Base-by-base conservation (phyloP, 1,140 invertebrate species). In the Drosophila sucinea region DNA sequence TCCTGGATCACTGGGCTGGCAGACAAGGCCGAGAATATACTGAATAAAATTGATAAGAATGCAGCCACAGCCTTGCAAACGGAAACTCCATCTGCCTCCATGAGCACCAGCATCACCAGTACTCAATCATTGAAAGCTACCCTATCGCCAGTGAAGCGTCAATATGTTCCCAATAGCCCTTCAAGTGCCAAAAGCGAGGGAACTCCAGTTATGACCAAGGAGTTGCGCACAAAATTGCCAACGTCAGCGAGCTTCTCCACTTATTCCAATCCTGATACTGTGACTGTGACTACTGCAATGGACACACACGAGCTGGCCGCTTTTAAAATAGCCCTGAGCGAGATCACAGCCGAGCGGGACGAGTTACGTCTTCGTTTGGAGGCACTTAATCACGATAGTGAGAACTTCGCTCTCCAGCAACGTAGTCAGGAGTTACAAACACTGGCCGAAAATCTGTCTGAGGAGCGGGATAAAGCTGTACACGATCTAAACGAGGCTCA, bases 31-130 rank as follows among this genome's bases (percentile, higher is more conserved):
- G 97, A 97, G 92, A 94, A 96, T 91, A 94, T 97, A 38, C 91
- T 98, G 7, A 97, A 97, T 91, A 96, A 96, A 93, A 94, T 98
- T 35, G 97, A 98, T 84, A 94, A 97, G 85, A 96, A 96, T 93
- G 96, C 96, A n/a, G 97, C 96, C 0, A 94, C 94, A 17, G 96
- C 96, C 1, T 60, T 87, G 27, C 84, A 87, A 1, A 73, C 51
- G 0, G 84, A 87, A 6, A 65, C 44, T n/a, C 11, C 57, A 32
- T 33, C 6, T 10, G 2, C 29, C 1, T 29, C 8, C n/a, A 60
- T 90, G 38, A 79, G 62, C 5, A 90, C 78, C 27, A 89, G 81
- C 55, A 79, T 60, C 7, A 86, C 81, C 23, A 89, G 81, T 41
- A 76, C 81, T 6, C 81, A 90, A 60, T 89, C 85, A 0, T 5